Evolutionary conservation across 1,140 invertebrate genomes (phyloP), one percentile per base, ranked within the genome.

Genomic region (Hypsibius dujardini): DNA sequence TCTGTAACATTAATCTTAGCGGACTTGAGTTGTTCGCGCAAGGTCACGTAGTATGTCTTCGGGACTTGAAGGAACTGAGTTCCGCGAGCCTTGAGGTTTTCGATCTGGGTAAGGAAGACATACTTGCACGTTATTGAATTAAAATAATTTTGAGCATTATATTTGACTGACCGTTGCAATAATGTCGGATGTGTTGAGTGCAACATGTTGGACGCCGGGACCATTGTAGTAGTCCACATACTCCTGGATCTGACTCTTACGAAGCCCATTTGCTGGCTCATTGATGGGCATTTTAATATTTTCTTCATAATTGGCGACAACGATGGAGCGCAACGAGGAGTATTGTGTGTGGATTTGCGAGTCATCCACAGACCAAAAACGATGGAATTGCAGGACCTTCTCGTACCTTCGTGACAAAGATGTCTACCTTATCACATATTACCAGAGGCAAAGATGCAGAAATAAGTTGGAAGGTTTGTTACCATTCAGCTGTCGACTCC

Each of bases 321-420:
- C 95, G 74, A 97, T 90, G 0, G 95, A 98, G 46, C 94, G 85
- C 7, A 99, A 83, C 0, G 94, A 87, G 1, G 95, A 98, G 80
- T 88, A 98, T 77, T 98, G 87, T 0, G 95, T 98, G 78, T 95
- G 92, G 2, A 99, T 85, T 79, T 97, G 92, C 3, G 84, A 86
- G 78, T 98, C 95, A 79, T 98, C 95, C 0, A 98, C 92, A 1
- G 95, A 98, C 95, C 95, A 98, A 80, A 98, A 98, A 76, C 95
- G 86, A 80, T 98, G 95, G 78, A 99, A 98, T 79, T 89, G 86
- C 56, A 98, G 81, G 74, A 86, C 88, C 59, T 87, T 86, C 79
- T 97, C 93, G 78, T 98, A 98, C 86, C 86, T 87, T 73, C n/a
- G 46, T 46, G 70, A n/a, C n/a, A n/a, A n/a, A n/a, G n/a, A n/a